phyloP scores from a whole-genome alignment of 23 tunicate genomes.

The Trididemnum miniatum region DNA sequence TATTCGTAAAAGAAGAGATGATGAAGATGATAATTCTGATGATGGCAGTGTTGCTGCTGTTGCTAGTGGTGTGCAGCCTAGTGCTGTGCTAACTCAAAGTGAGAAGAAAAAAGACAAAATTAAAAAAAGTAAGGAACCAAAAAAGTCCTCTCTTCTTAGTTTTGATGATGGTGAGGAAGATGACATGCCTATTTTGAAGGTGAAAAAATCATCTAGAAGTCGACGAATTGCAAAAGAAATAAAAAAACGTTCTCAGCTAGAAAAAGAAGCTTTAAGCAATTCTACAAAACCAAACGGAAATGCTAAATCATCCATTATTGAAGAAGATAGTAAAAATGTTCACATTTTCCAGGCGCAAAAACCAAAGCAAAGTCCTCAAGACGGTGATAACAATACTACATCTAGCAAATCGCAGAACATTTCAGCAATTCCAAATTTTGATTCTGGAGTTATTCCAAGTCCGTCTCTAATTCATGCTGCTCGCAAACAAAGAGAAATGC shows the following conservation, averaged over 20 bases:
- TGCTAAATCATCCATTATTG: background rate
- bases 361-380: background rate
- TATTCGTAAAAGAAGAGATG: conserved; percentile 45
- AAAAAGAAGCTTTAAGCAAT: conserved; percentile 46
- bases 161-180: conserved; percentile 82
- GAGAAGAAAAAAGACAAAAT: conserved; percentile 42
- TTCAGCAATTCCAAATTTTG: conserved; percentile 20
- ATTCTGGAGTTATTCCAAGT: conserved; percentile 72
- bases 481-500: conserved; percentile 82
- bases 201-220: conserved; percentile 91
- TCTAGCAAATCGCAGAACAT: background rate
- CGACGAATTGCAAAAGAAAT: conserved; percentile 82
- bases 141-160: conserved; percentile 64
- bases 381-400: background rate
- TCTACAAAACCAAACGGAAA: background rate
- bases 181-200: conserved; percentile 34
- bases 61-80: background rate
- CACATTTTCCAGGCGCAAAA: conserved; percentile 39
- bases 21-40: conserved; percentile 46
- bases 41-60: background rate
- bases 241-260: conserved; percentile 68
- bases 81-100: background rate
- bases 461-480: conserved; percentile 93
- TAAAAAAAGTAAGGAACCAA: conserved; percentile 27
- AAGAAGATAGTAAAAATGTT: conserved; percentile 13